A percentile compares a stretch with the other conserved stretches of the same genome.
Evolutionary conservation across 2,113 vertebrate genomes (phyloP).

Genomic region (Actenoides hombroni): DNA sequence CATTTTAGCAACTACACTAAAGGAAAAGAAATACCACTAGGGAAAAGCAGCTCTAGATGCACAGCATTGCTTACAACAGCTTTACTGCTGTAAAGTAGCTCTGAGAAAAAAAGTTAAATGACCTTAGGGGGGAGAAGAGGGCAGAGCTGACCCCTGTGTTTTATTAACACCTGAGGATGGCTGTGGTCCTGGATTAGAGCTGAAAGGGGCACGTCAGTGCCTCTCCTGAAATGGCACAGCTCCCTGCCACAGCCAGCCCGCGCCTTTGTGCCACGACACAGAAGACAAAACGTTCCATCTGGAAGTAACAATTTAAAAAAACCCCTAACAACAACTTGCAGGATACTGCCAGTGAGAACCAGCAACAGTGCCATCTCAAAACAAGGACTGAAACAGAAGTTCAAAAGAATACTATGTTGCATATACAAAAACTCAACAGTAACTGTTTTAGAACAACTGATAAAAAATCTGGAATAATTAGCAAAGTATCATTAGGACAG

Average conservation of each 20-base stretch:
- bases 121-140: fast-evolving
- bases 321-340: background rate
- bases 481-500: background rate
- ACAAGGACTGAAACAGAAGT: background rate
- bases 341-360: background rate
- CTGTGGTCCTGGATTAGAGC: background rate
- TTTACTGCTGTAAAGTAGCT: background rate
- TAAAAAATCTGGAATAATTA: background rate
- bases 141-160: fast-evolving
- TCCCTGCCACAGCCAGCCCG: background rate
- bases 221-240: background rate
- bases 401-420: background rate
- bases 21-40: background rate
- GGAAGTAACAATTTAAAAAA: background rate
- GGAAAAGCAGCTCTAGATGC: background rate
- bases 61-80: background rate
- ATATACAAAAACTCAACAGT: background rate
- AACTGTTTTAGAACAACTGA: background rate
- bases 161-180: fast-evolving
- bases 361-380: background rate
- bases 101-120: too few relatives aligned
- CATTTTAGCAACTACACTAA: background rate
- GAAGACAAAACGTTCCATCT: background rate
- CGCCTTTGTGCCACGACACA: background rate
- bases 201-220: background rate